A percentile compares a stretch with the other conserved stretches of the same genome.
Evolutionary conservation across 2,113 vertebrate species (phyloP).

Genomic region (Cyanoliseus patagonus): DNA sequence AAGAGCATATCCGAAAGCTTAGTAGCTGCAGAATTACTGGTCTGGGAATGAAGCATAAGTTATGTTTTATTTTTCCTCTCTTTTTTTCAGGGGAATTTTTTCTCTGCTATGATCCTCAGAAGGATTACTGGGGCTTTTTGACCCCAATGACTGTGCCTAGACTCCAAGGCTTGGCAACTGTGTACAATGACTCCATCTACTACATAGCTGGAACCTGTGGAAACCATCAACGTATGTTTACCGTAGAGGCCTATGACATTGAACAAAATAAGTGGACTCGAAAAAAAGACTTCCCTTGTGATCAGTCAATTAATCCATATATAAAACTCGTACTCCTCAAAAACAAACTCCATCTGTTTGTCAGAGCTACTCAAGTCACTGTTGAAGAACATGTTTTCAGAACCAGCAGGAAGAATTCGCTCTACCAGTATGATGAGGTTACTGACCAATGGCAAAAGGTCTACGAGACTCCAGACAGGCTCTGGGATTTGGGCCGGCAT

Average conservation of each 20-base stretch:
- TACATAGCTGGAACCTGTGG: slow-evolving; percentile 95
- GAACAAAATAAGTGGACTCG: slow-evolving; percentile 92
- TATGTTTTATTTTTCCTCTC: slow-evolving; percentile 12
- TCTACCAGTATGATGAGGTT: slow-evolving; percentile 94
- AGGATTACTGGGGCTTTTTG: slow-evolving; percentile 97
- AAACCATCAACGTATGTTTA: slow-evolving; percentile 96
- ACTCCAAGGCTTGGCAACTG: slow-evolving; percentile 91
- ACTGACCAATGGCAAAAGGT: slow-evolving; percentile 92
- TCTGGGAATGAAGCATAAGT: not conserved
- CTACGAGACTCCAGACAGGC: slow-evolving; percentile 95
- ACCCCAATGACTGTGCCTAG: slow-evolving; percentile 93
- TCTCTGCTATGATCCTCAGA: slow-evolving; percentile 95
- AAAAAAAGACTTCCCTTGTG: slow-evolving; percentile 92
- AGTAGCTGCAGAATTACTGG: not conserved
- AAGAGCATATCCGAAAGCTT: not conserved
- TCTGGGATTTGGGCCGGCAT: slow-evolving; percentile 99
- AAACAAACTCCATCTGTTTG: slow-evolving; percentile 93
- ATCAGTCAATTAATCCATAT: slow-evolving; percentile 95
- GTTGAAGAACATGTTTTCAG: slow-evolving; percentile 98
- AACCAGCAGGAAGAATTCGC: slow-evolving; percentile 98
- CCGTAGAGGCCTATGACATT: slow-evolving; percentile 94
- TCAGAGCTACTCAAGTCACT: slow-evolving; percentile 96
- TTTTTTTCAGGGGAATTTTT: slow-evolving; percentile 90
- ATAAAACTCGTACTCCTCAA: slow-evolving; percentile 94
- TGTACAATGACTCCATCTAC: slow-evolving; percentile 93